Percentiles rank a stretch among this genome's conserved stretches.
These are phyloP conservation scores for Crotophaga sulcirostris DNA, from an alignment of 2,113 vertebrate species.

Conservation along the genomic window DNA sequence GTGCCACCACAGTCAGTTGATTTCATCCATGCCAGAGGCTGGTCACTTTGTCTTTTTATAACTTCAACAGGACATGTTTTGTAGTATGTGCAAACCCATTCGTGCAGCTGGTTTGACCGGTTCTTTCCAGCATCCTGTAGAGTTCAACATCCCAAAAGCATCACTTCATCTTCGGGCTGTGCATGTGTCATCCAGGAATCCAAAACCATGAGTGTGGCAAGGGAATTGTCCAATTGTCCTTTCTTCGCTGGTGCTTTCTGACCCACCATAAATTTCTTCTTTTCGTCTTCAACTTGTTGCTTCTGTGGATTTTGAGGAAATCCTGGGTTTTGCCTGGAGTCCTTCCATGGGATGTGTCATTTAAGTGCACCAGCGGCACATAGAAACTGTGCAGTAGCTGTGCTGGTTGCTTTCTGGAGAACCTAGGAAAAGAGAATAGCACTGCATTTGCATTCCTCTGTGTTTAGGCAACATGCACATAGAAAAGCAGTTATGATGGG, in stretches of 20 bases:
- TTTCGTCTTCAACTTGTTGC: not conserved
- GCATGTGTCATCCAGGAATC: conserved; percentile 4
- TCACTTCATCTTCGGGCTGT: not conserved
- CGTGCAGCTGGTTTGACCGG: conserved; percentile 10
- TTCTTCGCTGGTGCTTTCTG: rapidly evolving
- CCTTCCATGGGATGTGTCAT: not conserved
- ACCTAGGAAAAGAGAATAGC: not conserved
- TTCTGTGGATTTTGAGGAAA: not conserved
- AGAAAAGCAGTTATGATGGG: not conserved
- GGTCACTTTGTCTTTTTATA: not conserved
- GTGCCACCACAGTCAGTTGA: not conserved
- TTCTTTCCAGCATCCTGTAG: conserved; percentile 19
- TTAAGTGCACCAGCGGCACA: not conserved
- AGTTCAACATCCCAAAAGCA: not conserved
- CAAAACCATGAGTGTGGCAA: not conserved
- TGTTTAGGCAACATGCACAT: not conserved
- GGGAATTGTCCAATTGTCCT: not conserved
- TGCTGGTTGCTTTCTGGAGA: not conserved
- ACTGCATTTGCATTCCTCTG: rapidly evolving
- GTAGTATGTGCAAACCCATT: not conserved
- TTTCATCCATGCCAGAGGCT: not conserved
- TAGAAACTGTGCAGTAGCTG: not conserved
- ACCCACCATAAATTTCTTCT: not conserved
- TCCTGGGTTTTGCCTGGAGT: rapidly evolving
- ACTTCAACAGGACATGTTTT: not conserved